Base-by-base conservation (phyloP, 2,113 vertebrate genomes). In the Ursus arctos region DNA sequence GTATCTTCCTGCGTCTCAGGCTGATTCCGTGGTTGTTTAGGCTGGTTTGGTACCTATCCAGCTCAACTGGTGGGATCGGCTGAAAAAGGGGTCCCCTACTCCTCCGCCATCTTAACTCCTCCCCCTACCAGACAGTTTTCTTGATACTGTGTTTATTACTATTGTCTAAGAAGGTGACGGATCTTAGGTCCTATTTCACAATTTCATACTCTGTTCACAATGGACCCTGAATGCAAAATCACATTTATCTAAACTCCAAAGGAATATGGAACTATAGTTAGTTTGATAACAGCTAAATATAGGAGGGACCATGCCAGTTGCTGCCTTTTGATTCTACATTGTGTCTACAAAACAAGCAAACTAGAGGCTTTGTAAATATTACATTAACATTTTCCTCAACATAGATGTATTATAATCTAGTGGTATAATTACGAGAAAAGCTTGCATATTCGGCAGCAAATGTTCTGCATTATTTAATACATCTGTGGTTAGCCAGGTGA, bases 291-390 rank as follows among this genome's bases (percentile, higher is more conserved):
- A 69, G 11, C 47, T 94, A 80, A 96, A 63, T 71, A 77, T 59
- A 71, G 11, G 43, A 87, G 15, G 12, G 40, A 55, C 33, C 85
- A 19, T 76, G 28, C 33, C 55, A 69, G 36, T 84, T 92, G 8
- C 47, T 83, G 21, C 10, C 33, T 71, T 80, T 88, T 88, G 36
- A 7, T 61, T n/a, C 24, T 61, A 94, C 22, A 24, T 3, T 53
- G 2, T 40, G 15, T 59, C 88, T 95, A 93, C 47, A 85, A 94
- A 95, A 72, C 49, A 88, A 93, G n/a, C 36, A 86, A 81, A 77
- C 33, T 86, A 63, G n/a, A 91, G 63, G 6, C 55, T 89, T 96
- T 92, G 12, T 77, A 88, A 96, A 95, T 81, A 92, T 65, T 71
- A 86, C 8, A 81, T 57, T 97, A 91, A 61, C 4, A n/a, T 95